phyloP scores from a whole-genome alignment of 2,797 vertebrate species.

The Gadopsis bispinosus region DNA sequence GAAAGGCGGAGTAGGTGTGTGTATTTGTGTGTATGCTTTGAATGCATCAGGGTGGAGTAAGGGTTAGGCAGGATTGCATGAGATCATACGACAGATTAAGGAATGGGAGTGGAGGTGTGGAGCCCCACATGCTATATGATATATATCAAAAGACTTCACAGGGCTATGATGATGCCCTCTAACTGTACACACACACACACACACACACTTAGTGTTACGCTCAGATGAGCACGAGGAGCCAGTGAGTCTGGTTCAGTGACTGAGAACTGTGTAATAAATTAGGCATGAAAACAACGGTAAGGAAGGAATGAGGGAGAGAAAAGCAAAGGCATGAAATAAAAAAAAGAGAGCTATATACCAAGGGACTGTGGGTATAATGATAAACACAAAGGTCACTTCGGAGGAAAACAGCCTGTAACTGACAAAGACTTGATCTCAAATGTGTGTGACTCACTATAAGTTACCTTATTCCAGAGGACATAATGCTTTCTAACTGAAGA shows the following conservation, averaged over 20 bases:
- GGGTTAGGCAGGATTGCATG: slow-evolving; percentile 55
- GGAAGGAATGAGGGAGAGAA: slow-evolving; percentile 46
- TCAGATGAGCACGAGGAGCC: slow-evolving; percentile 69
- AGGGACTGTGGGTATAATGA: slow-evolving; percentile 43
- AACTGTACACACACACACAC: neutral
- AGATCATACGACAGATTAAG: slow-evolving; percentile 71
- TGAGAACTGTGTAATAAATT: slow-evolving; percentile 53
- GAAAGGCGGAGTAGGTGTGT: slow-evolving; percentile 42
- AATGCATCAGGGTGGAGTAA: slow-evolving; percentile 66
- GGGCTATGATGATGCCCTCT: slow-evolving; percentile 32
- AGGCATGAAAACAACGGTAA: slow-evolving; percentile 42
- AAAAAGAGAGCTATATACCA: neutral
- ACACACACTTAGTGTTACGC: slow-evolving; percentile 32
- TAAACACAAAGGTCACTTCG: slow-evolving; percentile 19
- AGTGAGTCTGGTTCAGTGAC: slow-evolving; percentile 65
- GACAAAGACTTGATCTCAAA: neutral
- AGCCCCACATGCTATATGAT: slow-evolving; percentile 39
- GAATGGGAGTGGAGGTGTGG: slow-evolving; percentile 59
- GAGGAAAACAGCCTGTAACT: slow-evolving; percentile 14
- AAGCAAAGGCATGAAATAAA: neutral
- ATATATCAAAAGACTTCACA: slow-evolving; percentile 53
- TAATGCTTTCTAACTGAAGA: neutral
- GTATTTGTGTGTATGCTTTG: slow-evolving; percentile 47
- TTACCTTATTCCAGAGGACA: neutral
- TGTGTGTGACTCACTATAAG: neutral